Evolutionary conservation across 2,113 vertebrate genomes (phyloP).

Genomic region (Triplophysa siluroides): DNA sequence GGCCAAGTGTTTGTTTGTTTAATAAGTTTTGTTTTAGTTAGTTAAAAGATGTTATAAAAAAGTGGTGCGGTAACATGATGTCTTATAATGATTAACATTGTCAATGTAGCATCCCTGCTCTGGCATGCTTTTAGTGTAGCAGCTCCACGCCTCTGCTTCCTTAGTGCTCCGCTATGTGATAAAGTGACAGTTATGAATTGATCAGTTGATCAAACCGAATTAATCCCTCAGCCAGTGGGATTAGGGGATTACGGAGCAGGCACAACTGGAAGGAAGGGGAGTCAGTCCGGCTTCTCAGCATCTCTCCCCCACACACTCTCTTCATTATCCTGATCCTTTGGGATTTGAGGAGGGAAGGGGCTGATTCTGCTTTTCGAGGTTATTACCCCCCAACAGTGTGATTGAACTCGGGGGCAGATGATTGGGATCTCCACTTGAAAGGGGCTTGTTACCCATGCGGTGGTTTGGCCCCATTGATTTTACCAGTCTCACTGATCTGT

Average conservation of each 20-base stretch:
- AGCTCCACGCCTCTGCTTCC: neutral
- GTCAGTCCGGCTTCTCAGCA: conserved; percentile 20
- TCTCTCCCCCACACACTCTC: neutral
- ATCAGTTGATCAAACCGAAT: conserved; percentile 36
- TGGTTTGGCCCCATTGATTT: conserved; percentile 39
- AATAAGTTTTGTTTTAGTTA: no score
- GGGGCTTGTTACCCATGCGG: conserved; percentile 3
- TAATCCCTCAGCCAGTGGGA: conserved; percentile 14
- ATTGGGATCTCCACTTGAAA: conserved; percentile 19
- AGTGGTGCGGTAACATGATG: no score
- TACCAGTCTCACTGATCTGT: conserved; percentile 26
- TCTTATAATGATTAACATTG: no score
- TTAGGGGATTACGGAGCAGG: conserved; percentile 30
- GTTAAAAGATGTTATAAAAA: no score
- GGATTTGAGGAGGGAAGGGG: conserved; percentile 17
- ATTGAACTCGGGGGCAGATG: conserved; percentile 25
- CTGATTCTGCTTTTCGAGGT: conserved; percentile 21
- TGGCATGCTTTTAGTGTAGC: neutral
- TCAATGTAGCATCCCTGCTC: neutral
- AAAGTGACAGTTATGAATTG: conserved; percentile 34
- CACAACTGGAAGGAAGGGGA: neutral
- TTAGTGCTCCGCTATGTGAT: conserved; percentile 21
- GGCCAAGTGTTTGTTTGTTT: no score
- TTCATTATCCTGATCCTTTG: conserved; percentile 33
- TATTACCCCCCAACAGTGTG: conserved; percentile 19